Evolutionary conservation across 2,797 vertebrate species (phyloP), one percentile per base, ranked within the genome.

Genomic region (Chaetodon trifasciatus): DNA sequence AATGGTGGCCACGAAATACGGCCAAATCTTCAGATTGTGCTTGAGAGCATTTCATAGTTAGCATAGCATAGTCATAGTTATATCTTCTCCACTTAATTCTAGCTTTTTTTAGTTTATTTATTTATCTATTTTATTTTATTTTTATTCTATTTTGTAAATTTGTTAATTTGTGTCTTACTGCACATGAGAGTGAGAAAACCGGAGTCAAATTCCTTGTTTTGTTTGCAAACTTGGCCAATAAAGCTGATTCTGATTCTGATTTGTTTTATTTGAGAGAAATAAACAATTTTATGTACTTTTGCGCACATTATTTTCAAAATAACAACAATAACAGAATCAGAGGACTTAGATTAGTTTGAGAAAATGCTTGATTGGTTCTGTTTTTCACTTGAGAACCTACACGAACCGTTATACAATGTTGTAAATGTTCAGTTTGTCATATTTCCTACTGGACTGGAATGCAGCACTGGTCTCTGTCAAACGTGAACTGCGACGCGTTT

Each of bases 401-500:
- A 3, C 11, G 1, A 61, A 67, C 0, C 3, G 0, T 2, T 19
- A 21, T 8, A 24, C 11, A 24, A 19, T 11, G 15, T 62, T 11
- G 4, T 1, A 67, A 71, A 68, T 1, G 0, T 0, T 0, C 1
- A 0, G 9, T 0, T 0, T 0, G 0, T 5, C 15, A 7, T 8
- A 0, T 60, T 80, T 82, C 62, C 55, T 0, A 64, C 0, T 0
- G 0, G 0, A 0, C 0, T 0, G 0, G 5, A 90, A 90, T 0
- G 85, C 78, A 75, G 1, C 91, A 70, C 2, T 0, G 28, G 1
- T 2, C 16, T 1, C 8, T 21, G 44, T n/a, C 6, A 49, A 88
- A 90, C 83, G 77, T 82, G 80, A 85, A 62, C 28, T 8, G 5
- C 3, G 84, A 85, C 83, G 73, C 82, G 11, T 2, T 40, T n/a